These are phyloP conservation scores for Drosophila fungiperda DNA, from an alignment of 2,888 invertebrate species.

Conservation along the genomic window DNA sequence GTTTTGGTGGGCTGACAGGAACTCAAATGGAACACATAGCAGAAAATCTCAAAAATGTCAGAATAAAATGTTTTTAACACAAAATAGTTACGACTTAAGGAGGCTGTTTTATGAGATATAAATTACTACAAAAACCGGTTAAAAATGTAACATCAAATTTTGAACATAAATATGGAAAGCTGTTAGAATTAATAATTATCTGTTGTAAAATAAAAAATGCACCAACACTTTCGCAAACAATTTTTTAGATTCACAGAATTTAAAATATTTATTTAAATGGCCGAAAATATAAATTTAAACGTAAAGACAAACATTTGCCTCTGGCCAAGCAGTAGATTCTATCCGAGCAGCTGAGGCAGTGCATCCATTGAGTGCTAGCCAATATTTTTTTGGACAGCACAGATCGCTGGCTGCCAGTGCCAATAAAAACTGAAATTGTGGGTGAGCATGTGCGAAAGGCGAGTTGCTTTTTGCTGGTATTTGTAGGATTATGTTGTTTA, in stretches of 20 bases:
- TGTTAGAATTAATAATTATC: background rate
- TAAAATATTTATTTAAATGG: background rate
- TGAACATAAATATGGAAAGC: background rate
- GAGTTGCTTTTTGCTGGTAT: conserved; percentile 33
- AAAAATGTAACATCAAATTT: background rate
- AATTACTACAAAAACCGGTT: background rate
- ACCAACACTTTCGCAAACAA: background rate
- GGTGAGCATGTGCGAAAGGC: conserved; percentile 17
- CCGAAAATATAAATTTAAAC: background rate
- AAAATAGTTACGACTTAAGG: background rate
- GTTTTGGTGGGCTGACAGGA: background rate
- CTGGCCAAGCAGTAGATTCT: background rate
- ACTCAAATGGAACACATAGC: background rate
- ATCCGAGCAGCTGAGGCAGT: conserved; percentile 1
- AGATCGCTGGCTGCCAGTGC: conserved; percentile 56
- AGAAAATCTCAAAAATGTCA: background rate
- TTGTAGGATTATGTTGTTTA: conserved; percentile 53
- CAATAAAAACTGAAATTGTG: conserved; percentile 47
- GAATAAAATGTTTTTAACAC: background rate
- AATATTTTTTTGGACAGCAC: conserved; percentile 28
- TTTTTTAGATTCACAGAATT: background rate
- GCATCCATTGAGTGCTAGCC: conserved; percentile 3
- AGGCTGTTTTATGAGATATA: background rate
- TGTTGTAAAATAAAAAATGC: background rate
- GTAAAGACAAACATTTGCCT: background rate